These are phyloP conservation scores for Nebria ingens DNA, from an alignment of 1,140 invertebrate species.

Conservation along the genomic window DNA sequence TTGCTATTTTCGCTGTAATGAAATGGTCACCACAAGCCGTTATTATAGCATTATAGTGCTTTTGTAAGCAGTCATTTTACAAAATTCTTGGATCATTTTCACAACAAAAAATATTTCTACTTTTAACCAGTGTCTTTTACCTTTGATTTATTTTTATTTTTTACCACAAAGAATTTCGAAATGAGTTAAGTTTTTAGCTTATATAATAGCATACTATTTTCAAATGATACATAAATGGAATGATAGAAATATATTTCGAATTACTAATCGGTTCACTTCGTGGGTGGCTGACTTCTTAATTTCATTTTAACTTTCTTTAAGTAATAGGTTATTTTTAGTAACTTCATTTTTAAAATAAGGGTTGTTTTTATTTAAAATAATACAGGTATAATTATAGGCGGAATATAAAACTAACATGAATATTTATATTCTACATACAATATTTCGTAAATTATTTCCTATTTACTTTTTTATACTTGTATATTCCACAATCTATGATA, in stretches of 20 bases:
- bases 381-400: too few relatives aligned
- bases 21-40: slow-evolving; percentile 6
- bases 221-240: neutral
- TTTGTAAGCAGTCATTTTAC: neutral
- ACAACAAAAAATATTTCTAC: neutral
- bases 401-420: too few relatives aligned
- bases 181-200: neutral
- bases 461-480: too few relatives aligned
- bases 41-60: neutral
- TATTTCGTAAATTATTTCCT: too few relatives aligned
- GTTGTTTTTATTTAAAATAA: too few relatives aligned
- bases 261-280: neutral
- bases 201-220: neutral
- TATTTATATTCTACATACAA: too few relatives aligned
- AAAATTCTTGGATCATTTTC: neutral
- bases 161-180: neutral
- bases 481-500: too few relatives aligned
- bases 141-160: slow-evolving; percentile 3
- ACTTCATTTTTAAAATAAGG: too few relatives aligned
- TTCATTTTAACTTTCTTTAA: too few relatives aligned
- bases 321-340: too few relatives aligned
- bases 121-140: neutral
- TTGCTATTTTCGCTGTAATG: slow-evolving; percentile 7
- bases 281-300: too few relatives aligned
- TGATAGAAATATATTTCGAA: neutral